Percentiles rank a stretch among this genome's conserved stretches.
phyloP scores from a whole-genome alignment of 2,888 invertebrate species.

The Euzetes globulus region DNA sequence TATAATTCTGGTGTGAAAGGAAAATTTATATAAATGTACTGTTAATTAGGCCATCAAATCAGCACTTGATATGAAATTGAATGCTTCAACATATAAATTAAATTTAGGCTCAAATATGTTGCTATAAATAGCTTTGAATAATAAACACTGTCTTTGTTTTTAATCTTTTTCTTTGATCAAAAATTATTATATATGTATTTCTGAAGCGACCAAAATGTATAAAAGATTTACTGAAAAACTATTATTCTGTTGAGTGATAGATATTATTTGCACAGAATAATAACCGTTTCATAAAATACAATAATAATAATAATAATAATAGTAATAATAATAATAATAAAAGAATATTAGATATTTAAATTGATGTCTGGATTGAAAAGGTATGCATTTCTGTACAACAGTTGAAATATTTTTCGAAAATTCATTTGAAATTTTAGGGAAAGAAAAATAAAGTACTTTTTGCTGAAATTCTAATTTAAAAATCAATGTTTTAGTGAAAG shows the following conservation, averaged over 20 bases:
- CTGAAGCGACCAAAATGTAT: neutral
- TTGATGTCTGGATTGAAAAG: neutral
- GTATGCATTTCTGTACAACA: neutral
- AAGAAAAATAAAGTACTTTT: no score
- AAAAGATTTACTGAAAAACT: neutral
- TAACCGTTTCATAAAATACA: neutral
- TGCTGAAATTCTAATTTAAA: no score
- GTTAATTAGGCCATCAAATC: no score
- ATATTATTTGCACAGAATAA: neutral
- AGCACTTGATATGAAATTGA: no score
- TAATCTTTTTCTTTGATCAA: neutral
- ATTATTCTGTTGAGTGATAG: slow-evolving; percentile 4
- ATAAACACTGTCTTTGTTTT: neutral
- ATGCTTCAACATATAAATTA: neutral
- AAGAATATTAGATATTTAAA: neutral
- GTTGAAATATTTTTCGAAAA: no score
- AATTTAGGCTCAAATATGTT: neutral
- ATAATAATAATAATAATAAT: neutral
- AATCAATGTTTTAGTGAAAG: no score
- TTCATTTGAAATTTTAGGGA: no score
- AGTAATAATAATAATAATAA: neutral
- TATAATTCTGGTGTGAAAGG: no score
- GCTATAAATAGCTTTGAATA: neutral
- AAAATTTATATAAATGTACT: no score
- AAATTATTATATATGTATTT: neutral